phyloP scores from a whole-genome alignment of 1,140 invertebrate species.

The Drosophila pectinifera region DNA sequence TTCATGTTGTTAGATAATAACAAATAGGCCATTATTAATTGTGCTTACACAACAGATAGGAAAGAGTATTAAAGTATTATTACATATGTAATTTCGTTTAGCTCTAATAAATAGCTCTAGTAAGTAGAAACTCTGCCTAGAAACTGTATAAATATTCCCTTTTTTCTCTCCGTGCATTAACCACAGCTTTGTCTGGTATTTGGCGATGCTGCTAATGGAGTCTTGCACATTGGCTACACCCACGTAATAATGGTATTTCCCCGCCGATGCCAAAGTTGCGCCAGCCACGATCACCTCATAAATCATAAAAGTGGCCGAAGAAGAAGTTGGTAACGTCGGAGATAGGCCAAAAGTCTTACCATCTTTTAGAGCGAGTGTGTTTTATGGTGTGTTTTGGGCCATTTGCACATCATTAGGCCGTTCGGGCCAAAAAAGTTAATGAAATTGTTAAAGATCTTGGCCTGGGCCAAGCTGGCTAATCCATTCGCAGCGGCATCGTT shows the following conservation, averaged over 20 bases:
- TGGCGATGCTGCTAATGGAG: conserved; percentile 48
- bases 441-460: conserved; percentile 52
- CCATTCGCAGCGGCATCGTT: conserved; percentile 33
- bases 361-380: conserved; percentile 38
- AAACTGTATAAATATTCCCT: not conserved
- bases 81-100: no score
- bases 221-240: conserved; percentile 45
- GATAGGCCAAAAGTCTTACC: conserved; percentile 29
- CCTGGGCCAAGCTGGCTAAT: conserved; percentile 29
- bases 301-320: conserved; percentile 55
- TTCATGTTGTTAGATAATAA: not conserved
- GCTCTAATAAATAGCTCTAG: no score
- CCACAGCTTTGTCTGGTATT: conserved; percentile 1
- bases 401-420: conserved; percentile 54
- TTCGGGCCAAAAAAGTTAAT: conserved; percentile 40
- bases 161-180: conserved; percentile 1
- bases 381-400: conserved; percentile 52
- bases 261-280: conserved; percentile 34
- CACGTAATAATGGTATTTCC: conserved; percentile 49
- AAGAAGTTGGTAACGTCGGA: conserved; percentile 45
- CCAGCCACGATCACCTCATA: conserved; percentile 53
- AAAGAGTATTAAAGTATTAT: no score
- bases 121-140: no score
- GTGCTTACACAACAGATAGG: no score
- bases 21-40: not conserved